phyloP scores from a whole-genome alignment of 1,140 invertebrate genomes.

The Drosophila punjabiensis region DNA sequence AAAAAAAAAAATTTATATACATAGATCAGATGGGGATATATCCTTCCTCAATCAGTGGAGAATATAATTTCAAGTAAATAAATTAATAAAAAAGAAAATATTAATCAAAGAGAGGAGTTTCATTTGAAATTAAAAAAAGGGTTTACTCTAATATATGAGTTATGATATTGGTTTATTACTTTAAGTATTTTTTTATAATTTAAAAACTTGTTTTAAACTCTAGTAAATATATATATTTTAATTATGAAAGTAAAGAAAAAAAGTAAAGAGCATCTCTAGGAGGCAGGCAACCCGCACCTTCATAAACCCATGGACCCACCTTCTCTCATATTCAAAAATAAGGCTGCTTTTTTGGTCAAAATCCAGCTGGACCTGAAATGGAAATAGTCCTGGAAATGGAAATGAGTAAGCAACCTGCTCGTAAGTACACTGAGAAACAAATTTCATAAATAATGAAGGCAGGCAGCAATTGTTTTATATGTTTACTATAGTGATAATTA shows the following conservation, averaged over 20 bases:
- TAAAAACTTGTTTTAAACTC: background rate
- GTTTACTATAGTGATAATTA: too few relatives aligned
- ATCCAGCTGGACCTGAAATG: slow-evolving; percentile 9
- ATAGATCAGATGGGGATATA: background rate
- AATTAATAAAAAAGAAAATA: background rate
- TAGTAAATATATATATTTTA: background rate
- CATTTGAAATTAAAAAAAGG: background rate
- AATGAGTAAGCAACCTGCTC: background rate
- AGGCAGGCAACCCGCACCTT: background rate
- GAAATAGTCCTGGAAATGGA: slow-evolving; percentile 9
- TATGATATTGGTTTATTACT: background rate
- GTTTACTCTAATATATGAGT: background rate
- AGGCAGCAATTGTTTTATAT: background rate
- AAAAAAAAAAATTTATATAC: background rate
- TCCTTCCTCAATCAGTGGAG: background rate
- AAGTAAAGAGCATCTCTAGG: background rate
- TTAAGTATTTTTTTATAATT: background rate
- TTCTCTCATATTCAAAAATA: slow-evolving; percentile 4
- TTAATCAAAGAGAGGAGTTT: background rate
- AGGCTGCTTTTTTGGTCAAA: slow-evolving; percentile 12
- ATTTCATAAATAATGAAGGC: background rate
- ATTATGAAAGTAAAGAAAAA: background rate
- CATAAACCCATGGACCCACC: background rate
- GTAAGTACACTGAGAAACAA: background rate
- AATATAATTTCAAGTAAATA: background rate